A percentile compares a stretch with the other conserved stretches of the same genome.
These are phyloP conservation scores for Meiosimyza platycephala DNA, from an alignment of 2,888 invertebrate genomes.

Conservation along the genomic window DNA sequence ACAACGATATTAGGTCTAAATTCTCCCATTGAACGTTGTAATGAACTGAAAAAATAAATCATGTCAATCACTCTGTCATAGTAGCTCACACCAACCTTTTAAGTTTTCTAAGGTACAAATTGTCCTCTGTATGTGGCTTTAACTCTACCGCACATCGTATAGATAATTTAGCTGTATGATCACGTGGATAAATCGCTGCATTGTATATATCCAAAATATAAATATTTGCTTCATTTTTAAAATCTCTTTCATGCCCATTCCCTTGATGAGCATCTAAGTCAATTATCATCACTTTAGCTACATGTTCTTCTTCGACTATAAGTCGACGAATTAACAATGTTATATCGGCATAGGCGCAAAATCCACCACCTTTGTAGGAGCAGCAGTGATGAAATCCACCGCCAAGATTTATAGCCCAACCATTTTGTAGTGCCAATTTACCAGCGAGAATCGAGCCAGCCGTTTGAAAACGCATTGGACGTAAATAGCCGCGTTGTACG, in stretches of 20 bases:
- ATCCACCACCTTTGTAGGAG: conserved; percentile 81
- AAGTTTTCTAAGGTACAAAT: conserved; percentile 76
- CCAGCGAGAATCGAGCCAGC: conserved; percentile 86
- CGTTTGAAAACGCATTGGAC: conserved; percentile 83
- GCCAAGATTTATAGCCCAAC: conserved; percentile 91
- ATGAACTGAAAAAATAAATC: conserved; percentile 70
- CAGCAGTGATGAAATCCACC: conserved; percentile 93
- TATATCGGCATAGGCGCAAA: conserved; percentile 92
- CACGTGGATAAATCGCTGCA: conserved; percentile 82
- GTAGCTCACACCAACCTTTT: conserved; percentile 69
- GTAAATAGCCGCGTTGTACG: conserved; percentile 80
- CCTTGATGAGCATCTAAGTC: conserved; percentile 96
- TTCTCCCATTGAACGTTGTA: conserved; percentile 75
- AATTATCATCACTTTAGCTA: conserved; percentile 84
- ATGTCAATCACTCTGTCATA: neutral
- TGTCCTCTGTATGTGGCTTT: conserved; percentile 72
- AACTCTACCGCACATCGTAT: conserved; percentile 80
- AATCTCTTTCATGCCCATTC: conserved; percentile 88
- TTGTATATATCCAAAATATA: conserved; percentile 92
- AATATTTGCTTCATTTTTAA: conserved; percentile 76
- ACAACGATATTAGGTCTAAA: conserved; percentile 84
- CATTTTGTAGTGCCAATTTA: conserved; percentile 82
- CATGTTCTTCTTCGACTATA: conserved; percentile 69
- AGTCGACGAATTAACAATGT: conserved; percentile 80
- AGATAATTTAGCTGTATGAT: conserved; percentile 77